A percentile compares a stretch with the other conserved stretches of the same genome.
These are phyloP conservation scores for Agelaius tricolor DNA, from an alignment of 2,113 vertebrate species.

Conservation along the genomic window DNA sequence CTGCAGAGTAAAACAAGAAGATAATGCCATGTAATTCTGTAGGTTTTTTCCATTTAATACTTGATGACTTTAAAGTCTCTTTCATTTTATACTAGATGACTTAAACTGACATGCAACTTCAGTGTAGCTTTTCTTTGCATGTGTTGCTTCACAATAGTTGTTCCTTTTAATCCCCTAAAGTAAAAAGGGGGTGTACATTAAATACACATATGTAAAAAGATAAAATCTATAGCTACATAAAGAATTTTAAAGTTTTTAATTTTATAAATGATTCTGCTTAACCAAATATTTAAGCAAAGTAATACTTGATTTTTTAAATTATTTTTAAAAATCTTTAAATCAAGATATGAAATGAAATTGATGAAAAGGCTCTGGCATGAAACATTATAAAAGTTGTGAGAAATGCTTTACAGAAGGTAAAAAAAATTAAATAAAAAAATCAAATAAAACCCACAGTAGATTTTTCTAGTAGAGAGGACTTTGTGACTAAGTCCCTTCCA, in stretches of 20 bases:
- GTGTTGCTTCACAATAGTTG: neutral
- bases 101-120: fast-evolving
- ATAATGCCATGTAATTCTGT: neutral
- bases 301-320: neutral
- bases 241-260: neutral
- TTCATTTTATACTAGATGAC: neutral
- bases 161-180: neutral
- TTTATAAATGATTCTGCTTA: neutral
- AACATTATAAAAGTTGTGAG: neutral
- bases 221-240: neutral
- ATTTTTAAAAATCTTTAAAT: neutral
- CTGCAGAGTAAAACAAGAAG: neutral
- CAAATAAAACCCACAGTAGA: neutral
- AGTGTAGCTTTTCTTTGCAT: neutral
- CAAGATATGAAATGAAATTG: neutral
- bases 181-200: neutral
- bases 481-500: neutral
- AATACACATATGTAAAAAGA: neutral
- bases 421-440: neutral
- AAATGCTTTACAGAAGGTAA: neutral
- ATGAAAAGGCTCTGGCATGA: neutral
- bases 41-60: neutral
- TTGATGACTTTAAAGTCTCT: neutral
- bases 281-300: neutral
- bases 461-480: neutral